phyloP scores from a whole-genome alignment of 2,113 vertebrate species.

The Cyphomyrus plagiostoma region DNA sequence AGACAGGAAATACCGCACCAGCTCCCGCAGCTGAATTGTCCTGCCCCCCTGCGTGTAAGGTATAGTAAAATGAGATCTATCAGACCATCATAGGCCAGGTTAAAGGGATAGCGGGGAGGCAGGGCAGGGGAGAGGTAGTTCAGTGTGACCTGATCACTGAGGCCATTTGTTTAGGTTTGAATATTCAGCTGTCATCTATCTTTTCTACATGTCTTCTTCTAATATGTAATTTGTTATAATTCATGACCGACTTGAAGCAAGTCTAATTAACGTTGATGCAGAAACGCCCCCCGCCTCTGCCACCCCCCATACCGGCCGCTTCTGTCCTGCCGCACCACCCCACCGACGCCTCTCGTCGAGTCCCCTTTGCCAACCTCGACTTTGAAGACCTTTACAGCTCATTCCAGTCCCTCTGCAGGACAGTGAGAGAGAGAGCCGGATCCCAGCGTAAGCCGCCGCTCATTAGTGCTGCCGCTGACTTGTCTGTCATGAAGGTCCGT shows the following conservation, averaged over 20 bases:
- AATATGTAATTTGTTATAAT: neutral
- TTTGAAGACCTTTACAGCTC: slow-evolving; percentile 88
- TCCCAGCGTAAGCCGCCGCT: slow-evolving; percentile 75
- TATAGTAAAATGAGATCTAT: slow-evolving; percentile 24
- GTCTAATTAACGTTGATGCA: slow-evolving; percentile 31
- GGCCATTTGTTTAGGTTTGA: neutral
- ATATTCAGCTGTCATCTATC: neutral
- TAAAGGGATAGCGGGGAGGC: neutral
- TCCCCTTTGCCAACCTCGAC: slow-evolving; percentile 88
- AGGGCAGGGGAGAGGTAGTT: neutral
- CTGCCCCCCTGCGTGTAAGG: slow-evolving; percentile 67
- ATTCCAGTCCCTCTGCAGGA: slow-evolving; percentile 88
- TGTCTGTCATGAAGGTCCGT: neutral
- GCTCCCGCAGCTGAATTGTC: slow-evolving; percentile 36
- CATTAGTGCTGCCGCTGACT: neutral
- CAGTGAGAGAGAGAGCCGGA: slow-evolving; percentile 80
- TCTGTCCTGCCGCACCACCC: slow-evolving; percentile 46
- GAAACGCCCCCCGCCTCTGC: slow-evolving; percentile 40
- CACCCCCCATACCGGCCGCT: neutral
- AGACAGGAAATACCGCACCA: neutral
- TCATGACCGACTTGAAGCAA: neutral
- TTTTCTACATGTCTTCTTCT: neutral
- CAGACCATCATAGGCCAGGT: neutral
- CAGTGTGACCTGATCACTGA: neutral
- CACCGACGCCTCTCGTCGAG: slow-evolving; percentile 71